A percentile compares a stretch with the other conserved stretches of the same genome.
Conservation (phyloP, 2,797 vertebrate species). For the Myotis vivesi region DNA sequence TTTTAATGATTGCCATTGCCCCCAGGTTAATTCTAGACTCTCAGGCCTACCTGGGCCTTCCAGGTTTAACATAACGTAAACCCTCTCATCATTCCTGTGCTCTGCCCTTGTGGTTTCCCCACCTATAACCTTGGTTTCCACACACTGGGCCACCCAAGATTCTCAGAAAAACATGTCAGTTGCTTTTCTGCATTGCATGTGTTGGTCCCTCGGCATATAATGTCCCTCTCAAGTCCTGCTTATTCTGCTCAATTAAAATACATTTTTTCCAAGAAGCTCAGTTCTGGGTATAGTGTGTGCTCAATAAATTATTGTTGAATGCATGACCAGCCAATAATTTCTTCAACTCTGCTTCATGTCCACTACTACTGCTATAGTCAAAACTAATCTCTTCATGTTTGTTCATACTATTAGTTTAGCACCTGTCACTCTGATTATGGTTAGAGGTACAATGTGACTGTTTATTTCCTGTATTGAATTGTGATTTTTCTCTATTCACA, state of each 20-base stretch:
- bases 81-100: neutral
- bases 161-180: neutral
- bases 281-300: neutral
- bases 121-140: neutral
- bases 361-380: neutral
- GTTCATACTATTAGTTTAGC: neutral
- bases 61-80: neutral
- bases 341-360: neutral
- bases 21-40: constrained; percentile 15
- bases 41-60: neutral
- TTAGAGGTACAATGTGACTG: neutral
- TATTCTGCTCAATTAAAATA: neutral
- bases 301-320: neutral
- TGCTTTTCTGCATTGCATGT: neutral
- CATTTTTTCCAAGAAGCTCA: neutral
- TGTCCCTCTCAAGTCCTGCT: neutral
- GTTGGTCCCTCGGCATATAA: neutral
- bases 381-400: neutral
- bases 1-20: neutral
- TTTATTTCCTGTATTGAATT: neutral
- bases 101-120: neutral
- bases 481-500: neutral
- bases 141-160: neutral
- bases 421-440: neutral
- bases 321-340: neutral